These are phyloP conservation scores for Polyploca ridens DNA, from an alignment of 2,888 invertebrate genomes.

Conservation along the genomic window DNA sequence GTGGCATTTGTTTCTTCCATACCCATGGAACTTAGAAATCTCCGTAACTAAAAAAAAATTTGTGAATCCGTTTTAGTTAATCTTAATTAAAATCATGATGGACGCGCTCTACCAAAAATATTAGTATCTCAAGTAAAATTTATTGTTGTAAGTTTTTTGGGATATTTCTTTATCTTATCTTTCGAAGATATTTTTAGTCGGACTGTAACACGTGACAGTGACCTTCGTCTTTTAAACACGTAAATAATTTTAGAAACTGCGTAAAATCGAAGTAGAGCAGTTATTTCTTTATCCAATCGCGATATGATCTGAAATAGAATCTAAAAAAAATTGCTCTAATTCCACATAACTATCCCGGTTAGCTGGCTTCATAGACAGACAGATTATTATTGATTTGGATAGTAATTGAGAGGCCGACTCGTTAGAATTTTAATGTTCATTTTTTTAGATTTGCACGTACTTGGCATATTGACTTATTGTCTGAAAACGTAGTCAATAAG, in stretches of 20 bases:
- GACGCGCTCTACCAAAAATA: too few relatives aligned
- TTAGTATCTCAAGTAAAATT: neutral
- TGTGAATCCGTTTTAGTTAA: too few relatives aligned
- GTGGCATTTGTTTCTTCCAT: too few relatives aligned
- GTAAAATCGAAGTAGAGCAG: slow-evolving; percentile 18
- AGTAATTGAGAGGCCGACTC: slow-evolving; percentile 30
- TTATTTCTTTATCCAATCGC: slow-evolving; percentile 33
- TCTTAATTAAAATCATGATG: too few relatives aligned
- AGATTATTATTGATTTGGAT: slow-evolving; percentile 39
- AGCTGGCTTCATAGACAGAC: slow-evolving; percentile 33
- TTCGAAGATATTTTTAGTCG: neutral
- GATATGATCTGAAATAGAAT: slow-evolving; percentile 36
- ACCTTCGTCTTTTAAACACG: slow-evolving; percentile 8
- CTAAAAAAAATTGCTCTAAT: slow-evolving; percentile 43
- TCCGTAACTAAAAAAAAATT: too few relatives aligned
- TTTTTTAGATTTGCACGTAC: neutral
- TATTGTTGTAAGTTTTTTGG: too few relatives aligned
- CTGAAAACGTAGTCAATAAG: neutral
- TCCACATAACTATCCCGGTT: slow-evolving; percentile 45
- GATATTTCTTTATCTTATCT: too few relatives aligned
- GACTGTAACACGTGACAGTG: neutral
- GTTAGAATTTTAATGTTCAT: slow-evolving; percentile 28
- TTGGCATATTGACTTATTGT: neutral
- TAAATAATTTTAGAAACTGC: slow-evolving; percentile 18
- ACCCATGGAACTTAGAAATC: too few relatives aligned